Evolutionary conservation across 2,797 vertebrate genomes (phyloP).

Genomic region (Apodemus agrarius): DNA sequence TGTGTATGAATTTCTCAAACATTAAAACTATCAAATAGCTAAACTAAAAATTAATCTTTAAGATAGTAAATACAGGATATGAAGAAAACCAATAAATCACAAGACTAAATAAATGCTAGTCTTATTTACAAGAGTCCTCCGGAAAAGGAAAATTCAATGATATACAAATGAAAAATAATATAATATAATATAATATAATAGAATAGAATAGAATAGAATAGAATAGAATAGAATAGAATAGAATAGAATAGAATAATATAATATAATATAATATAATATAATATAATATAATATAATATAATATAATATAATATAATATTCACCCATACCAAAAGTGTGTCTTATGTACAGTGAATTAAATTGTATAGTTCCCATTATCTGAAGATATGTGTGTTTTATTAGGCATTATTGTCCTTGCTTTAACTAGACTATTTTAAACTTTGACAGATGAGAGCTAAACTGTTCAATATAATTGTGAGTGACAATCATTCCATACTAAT

Average conservation of each 20-base stretch:
- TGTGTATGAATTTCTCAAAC: background rate
- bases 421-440: background rate
- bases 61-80: background rate
- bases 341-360: background rate
- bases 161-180: background rate
- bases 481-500: background rate
- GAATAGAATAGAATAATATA: too few relatives aligned
- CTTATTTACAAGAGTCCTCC: background rate
- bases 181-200: too few relatives aligned
- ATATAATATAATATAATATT: background rate
- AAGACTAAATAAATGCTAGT: background rate
- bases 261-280: background rate
- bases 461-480: background rate
- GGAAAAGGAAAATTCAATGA: background rate
- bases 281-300: background rate
- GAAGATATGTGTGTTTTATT: background rate
- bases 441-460: background rate
- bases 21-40: background rate
- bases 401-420: background rate
- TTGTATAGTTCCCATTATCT: background rate
- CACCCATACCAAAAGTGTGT: background rate
- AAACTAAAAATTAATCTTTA: background rate
- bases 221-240: too few relatives aligned
- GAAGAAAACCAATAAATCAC: background rate
- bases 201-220: too few relatives aligned